These are phyloP conservation scores for rat (Rattus norvegicus) DNA, from an alignment of 2,113 vertebrate species.

Conservation along the genomic window DNA sequence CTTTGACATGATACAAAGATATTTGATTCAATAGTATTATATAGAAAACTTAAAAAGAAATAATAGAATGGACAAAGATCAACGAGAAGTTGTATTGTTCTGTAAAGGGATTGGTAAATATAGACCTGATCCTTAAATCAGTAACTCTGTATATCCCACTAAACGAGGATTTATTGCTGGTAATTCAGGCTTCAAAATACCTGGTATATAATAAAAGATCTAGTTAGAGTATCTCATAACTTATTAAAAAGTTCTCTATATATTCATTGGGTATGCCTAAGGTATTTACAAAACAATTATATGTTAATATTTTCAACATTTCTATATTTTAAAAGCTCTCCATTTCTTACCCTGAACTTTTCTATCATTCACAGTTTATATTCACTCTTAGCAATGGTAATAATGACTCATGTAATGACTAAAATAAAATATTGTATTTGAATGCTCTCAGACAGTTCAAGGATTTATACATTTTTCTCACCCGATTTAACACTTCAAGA, in stretches of 20 bases:
- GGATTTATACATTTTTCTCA: neutral
- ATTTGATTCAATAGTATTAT: constrained; percentile 31
- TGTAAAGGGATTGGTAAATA: neutral
- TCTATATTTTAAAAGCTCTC: neutral
- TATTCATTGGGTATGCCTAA: neutral
- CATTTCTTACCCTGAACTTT: neutral
- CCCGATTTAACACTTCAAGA: neutral
- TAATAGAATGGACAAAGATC: neutral
- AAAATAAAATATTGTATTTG: constrained; percentile 1
- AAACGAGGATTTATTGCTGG: neutral
- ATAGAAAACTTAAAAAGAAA: constrained; percentile 13
- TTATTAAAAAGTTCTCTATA: neutral
- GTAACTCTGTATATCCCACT: neutral
- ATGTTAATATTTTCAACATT: neutral
- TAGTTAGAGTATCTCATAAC: neutral
- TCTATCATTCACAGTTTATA: neutral
- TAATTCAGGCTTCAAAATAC: neutral
- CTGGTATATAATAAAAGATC: neutral
- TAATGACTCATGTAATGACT: neutral
- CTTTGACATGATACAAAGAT: neutral
- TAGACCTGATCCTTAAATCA: neutral
- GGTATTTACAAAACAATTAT: neutral
- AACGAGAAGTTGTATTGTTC: neutral
- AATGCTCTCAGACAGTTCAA: constrained; percentile 18
- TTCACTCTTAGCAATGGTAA: neutral